Conservation (phyloP, 53 echinoderm and acorn worm genomes). For the Holothuria leucospilota region DNA sequence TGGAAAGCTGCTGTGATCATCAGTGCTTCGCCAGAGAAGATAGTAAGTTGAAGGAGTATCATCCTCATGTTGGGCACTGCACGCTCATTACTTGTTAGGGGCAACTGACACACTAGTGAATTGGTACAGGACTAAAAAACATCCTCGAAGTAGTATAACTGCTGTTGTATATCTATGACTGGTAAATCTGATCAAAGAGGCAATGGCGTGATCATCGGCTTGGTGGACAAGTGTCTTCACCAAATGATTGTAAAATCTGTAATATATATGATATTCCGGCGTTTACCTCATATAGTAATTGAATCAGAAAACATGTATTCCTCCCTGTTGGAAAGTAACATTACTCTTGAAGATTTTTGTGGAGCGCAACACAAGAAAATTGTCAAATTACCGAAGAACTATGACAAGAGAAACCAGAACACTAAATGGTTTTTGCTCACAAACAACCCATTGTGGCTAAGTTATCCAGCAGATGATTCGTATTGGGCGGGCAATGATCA, state of each 20-base stretch:
- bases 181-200: slow-evolving; percentile 60
- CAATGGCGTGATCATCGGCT: too few relatives aligned
- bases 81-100: too few relatives aligned
- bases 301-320: slow-evolving; percentile 30
- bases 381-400: slow-evolving; percentile 3
- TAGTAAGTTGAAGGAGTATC: too few relatives aligned
- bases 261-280: too few relatives aligned
- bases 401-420: slow-evolving; percentile 34
- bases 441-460: slow-evolving; percentile 41
- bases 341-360: slow-evolving; percentile 16
- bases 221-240: slow-evolving; percentile 64
- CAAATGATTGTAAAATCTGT: slow-evolving; percentile 42
- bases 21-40: too few relatives aligned
- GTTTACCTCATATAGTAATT: slow-evolving; percentile 31
- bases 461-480: slow-evolving; percentile 23
- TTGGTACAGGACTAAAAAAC: slow-evolving; percentile 19
- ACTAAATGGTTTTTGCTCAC: slow-evolving; percentile 19
- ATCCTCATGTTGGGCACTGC: too few relatives aligned
- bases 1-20: too few relatives aligned
- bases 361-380: slow-evolving; percentile 22
- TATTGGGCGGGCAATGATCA: slow-evolving; percentile 39
- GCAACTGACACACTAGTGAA: too few relatives aligned
- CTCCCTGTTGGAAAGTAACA: slow-evolving; percentile 8
- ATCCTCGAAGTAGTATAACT: too few relatives aligned
- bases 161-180: slow-evolving; percentile 58